Percentiles rank a stretch among this genome's conserved stretches.
Conservation (phyloP, 2,113 vertebrate species). For the Pluvianellus socialis region DNA sequence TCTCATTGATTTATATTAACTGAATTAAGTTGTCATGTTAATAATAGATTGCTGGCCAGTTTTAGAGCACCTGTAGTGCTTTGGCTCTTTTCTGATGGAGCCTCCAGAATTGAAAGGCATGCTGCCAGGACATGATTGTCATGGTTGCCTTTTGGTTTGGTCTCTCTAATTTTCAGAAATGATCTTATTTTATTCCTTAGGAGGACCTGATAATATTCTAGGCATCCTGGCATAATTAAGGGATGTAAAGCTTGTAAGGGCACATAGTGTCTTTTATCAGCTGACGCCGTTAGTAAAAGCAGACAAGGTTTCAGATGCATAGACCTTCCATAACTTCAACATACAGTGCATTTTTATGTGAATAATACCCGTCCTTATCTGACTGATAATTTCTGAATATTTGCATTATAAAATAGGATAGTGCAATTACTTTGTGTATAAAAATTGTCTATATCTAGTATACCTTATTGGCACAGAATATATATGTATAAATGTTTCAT, state of each 20-base stretch:
- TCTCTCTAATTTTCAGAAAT: slow-evolving; percentile 15
- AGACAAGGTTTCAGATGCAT: not conserved
- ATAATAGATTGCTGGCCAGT: not conserved
- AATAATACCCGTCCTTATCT: slow-evolving; percentile 50
- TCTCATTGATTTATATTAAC: not conserved
- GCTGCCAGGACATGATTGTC: not conserved
- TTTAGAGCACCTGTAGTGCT: not conserved
- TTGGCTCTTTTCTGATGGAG: not conserved
- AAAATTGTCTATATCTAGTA: slow-evolving; percentile 61
- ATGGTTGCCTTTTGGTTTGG: not conserved
- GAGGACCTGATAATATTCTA: not conserved
- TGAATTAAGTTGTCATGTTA: not conserved
- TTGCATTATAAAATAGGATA: slow-evolving; percentile 65
- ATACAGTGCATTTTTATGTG: slow-evolving; percentile 30
- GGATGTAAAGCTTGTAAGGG: not conserved
- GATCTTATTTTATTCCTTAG: not conserved
- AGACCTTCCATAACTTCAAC: not conserved
- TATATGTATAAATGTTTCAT: slow-evolving; percentile 75
- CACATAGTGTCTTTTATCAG: not conserved
- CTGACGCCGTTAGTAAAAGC: not conserved
- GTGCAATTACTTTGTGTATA: slow-evolving; percentile 68
- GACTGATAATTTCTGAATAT: slow-evolving; percentile 59
- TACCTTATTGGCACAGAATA: slow-evolving; percentile 59
- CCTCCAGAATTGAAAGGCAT: not conserved
- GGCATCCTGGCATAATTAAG: not conserved